Percentiles rank a stretch among this genome's conserved stretches.
Evolutionary conservation across 1,140 invertebrate genomes (phyloP).

Genomic region (Acromyrmex heyeri): DNA sequence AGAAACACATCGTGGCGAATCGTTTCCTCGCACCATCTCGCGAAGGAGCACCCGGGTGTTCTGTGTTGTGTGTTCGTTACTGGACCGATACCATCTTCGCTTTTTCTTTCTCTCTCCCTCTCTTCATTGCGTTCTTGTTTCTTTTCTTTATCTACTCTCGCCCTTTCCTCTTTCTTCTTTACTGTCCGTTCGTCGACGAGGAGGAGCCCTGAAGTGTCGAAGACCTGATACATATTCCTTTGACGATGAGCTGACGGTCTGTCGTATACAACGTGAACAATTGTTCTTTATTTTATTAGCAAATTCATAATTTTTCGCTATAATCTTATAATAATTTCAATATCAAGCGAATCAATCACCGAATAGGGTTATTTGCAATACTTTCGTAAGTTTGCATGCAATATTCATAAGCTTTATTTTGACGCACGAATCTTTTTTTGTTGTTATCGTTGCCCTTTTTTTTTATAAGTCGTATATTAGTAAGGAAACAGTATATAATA

Average conservation of each 20-base stretch:
- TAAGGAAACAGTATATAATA: neutral
- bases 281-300: conserved; percentile 27
- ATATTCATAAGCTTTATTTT: neutral
- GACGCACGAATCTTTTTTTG: neutral
- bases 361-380: neutral
- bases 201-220: conserved; percentile 44
- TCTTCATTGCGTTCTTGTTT: conserved; percentile 59
- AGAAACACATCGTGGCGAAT: conserved; percentile 73
- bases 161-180: conserved; percentile 46
- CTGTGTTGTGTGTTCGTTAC: conserved; percentile 73
- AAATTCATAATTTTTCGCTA: conserved; percentile 20
- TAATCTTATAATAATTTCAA: neutral
- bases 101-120: conserved; percentile 66
- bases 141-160: conserved; percentile 71
- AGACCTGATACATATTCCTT: conserved; percentile 59
- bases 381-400: neutral
- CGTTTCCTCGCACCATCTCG: conserved; percentile 76
- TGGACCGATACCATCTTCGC: conserved; percentile 80
- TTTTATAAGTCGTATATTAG: neutral
- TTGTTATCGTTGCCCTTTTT: neutral
- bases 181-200: conserved; percentile 23
- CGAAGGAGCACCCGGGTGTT: conserved; percentile 72
- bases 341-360: neutral
- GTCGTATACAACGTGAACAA: conserved; percentile 31
- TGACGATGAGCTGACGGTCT: conserved; percentile 15